Evolutionary conservation across 1,140 invertebrate genomes (phyloP).

Genomic region (Cotesia vestalis): DNA sequence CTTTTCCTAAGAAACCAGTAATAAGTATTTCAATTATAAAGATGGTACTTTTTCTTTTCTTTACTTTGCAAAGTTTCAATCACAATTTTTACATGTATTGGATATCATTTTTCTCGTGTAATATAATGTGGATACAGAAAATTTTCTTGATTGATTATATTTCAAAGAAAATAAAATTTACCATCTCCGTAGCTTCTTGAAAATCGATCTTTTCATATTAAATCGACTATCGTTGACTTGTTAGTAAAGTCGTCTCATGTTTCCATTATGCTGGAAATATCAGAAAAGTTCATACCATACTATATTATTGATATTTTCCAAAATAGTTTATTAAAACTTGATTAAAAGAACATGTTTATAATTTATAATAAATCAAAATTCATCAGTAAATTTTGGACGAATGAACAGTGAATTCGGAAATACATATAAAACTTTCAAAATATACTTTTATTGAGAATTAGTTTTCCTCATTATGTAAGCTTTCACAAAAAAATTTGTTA

Average conservation of each 20-base stretch:
- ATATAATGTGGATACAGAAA: conserved; percentile 4
- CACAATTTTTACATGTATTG: neutral
- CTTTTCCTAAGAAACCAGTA: neutral
- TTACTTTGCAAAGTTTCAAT: neutral
- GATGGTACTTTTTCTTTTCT: too few relatives aligned
- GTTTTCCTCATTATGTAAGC: too few relatives aligned
- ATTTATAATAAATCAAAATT: too few relatives aligned
- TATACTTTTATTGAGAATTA: too few relatives aligned
- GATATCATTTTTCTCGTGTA: neutral
- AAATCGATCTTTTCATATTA: conserved; percentile 2
- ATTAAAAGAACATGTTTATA: neutral
- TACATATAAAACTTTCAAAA: too few relatives aligned
- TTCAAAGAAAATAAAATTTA: conserved; percentile 14
- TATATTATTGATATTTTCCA: neutral
- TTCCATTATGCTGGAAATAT: conserved; percentile 47
- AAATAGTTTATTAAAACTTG: neutral
- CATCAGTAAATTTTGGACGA: too few relatives aligned
- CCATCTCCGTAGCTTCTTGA: neutral
- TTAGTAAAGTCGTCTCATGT: conserved; percentile 46
- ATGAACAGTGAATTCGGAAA: too few relatives aligned
- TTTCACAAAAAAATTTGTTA: too few relatives aligned
- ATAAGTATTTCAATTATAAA: too few relatives aligned
- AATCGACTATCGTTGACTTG: conserved; percentile 35
- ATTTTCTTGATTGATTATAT: conserved; percentile 22
- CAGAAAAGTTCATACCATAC: conserved; percentile 32